A percentile compares a stretch with the other conserved stretches of the same genome.
phyloP scores from a whole-genome alignment of 1,140 invertebrate genomes.

The Antheraea pernyi region DNA sequence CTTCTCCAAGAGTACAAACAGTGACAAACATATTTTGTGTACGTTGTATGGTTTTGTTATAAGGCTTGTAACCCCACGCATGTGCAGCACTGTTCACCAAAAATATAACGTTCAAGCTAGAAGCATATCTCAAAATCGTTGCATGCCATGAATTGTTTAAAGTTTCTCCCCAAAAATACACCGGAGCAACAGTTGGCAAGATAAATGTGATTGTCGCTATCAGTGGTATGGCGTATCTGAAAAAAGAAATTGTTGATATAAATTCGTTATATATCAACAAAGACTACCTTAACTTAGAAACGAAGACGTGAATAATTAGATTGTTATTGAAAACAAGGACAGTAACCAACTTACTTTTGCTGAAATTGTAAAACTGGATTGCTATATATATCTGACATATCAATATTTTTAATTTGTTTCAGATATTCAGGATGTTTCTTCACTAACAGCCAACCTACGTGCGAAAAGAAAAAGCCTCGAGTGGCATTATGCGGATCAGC shows the following conservation, averaged over 20 bases:
- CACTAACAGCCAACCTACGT: neutral
- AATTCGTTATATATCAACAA: too few relatives aligned
- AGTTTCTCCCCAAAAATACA: conserved; percentile 12
- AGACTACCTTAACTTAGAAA: too few relatives aligned
- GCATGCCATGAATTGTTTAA: conserved; percentile 9
- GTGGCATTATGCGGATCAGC: neutral
- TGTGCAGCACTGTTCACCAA: conserved; percentile 6
- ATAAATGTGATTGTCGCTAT: neutral
- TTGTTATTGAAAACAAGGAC: neutral
- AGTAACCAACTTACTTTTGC: conserved; percentile 5
- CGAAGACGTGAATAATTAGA: too few relatives aligned
- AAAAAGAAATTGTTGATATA: conserved; percentile 73
- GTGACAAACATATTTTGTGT: conserved; percentile 23
- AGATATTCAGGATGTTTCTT: neutral
- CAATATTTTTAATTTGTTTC: neutral
- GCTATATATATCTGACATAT: conserved; percentile 8
- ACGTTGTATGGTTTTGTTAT: conserved; percentile 38
- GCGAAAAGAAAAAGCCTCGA: neutral
- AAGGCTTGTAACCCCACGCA: conserved; percentile 13
- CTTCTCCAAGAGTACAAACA: conserved; percentile 56
- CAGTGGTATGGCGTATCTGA: conserved; percentile 8
- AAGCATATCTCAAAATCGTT: conserved; percentile 9
- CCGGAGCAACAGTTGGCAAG: neutral
- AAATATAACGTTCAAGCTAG: neutral
- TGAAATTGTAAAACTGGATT: conserved; percentile 8